Base-by-base conservation (phyloP, 1,140 invertebrate genomes). In the Aphelinus certus region DNA sequence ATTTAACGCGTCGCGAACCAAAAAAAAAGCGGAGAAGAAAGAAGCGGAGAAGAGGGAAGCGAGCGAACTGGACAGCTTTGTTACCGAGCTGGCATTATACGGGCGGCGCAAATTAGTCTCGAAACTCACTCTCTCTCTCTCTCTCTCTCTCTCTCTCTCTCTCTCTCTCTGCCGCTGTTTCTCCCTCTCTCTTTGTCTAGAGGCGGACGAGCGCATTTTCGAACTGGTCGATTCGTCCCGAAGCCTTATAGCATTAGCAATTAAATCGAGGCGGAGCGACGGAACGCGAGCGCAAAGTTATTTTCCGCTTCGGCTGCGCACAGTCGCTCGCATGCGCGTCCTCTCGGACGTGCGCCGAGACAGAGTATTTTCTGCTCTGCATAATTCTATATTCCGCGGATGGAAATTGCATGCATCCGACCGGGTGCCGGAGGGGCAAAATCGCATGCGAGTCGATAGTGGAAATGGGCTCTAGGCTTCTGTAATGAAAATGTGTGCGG, bases 321-420 rank as follows among this genome's bases (percentile, higher is more conserved):
- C 5, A 9, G 3, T 58, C 56, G 7, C 26, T 58, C 26, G 26
- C 26, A n/a, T n/a, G n/a, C 56, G 56, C 56, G 56, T n/a, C 56
- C 56, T 58, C 1, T 58, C 47, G 2, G 47, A 48, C 47, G 62
- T 47, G 45, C 42, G 3, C 7, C 3, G 7, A 53, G 64, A 53
- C 48, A 66, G 49, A 26, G 53, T 66, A 66, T 66, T 66, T 66
- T 66, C 64, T 66, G 64, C 48, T 66, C 43, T 1, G 51, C 42
- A 10, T 66, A 66, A 53, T 66, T 66, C 64, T 55, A 66, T 55
- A 53, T 66, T 66, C 64, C 1, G 3, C 26, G 49, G 6, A 51
- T 55, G 62, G 45, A 61, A 61, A 61, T 61, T 26, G 26, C 26
- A 26, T 26, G 26, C 26, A 26, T 26, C 26, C 26, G 26, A 26